Conservation (phyloP, 2,797 vertebrate species). For the Micropoecilia bifurca region DNA sequence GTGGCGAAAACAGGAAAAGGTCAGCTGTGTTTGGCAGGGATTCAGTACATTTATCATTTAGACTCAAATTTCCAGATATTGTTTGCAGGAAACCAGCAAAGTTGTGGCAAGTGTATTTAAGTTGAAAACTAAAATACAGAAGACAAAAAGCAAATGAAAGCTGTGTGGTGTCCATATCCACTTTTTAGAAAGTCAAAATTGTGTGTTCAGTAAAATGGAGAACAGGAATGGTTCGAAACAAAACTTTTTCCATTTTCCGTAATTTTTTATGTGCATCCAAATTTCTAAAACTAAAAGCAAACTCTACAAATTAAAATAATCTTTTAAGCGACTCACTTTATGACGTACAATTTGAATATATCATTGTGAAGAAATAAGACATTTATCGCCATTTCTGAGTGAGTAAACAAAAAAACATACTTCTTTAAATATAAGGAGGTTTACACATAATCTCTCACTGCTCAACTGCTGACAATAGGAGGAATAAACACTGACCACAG, state of each 20-base stretch:
- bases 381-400: not conserved
- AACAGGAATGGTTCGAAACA: not conserved
- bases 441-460: too few relatives aligned
- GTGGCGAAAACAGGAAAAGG: not conserved
- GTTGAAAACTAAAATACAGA: not conserved
- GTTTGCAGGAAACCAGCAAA: not conserved
- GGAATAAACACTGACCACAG: conserved; percentile 83
- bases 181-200: not conserved
- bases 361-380: not conserved
- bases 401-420: not conserved
- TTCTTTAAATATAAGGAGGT: not conserved
- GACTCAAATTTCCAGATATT: not conserved
- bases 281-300: not conserved
- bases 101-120: not conserved
- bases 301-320: not conserved
- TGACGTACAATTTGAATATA: not conserved
- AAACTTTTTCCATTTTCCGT: not conserved
- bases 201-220: not conserved
- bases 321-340: not conserved
- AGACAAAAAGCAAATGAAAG: not conserved
- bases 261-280: not conserved
- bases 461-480: not conserved
- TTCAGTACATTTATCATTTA: not conserved
- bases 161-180: not conserved
- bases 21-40: not conserved